Evolutionary conservation across 2,113 vertebrate genomes (phyloP).

Genomic region (Indri indri): DNA sequence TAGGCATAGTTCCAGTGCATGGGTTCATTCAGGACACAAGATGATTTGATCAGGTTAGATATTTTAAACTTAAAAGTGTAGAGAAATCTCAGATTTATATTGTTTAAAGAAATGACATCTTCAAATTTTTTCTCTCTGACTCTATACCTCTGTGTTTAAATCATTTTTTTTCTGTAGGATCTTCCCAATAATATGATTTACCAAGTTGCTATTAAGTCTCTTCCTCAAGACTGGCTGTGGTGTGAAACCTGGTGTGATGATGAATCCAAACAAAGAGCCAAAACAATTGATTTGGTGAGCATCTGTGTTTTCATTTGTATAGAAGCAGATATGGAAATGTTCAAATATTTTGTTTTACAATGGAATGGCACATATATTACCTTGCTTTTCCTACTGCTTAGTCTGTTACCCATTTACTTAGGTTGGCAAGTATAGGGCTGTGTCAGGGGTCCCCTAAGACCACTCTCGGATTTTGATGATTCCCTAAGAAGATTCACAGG

Average conservation of each 20-base stretch:
- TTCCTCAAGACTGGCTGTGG: conserved; percentile 99
- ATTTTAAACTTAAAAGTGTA: background rate
- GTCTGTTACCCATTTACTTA: background rate
- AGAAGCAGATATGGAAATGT: rapidly evolving
- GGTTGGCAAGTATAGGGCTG: background rate
- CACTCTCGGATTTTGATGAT: background rate
- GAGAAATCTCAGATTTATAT: background rate
- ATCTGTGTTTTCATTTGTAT: too few relatives aligned
- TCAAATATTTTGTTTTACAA: background rate
- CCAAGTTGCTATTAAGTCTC: conserved; percentile 96
- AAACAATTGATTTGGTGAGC: conserved; percentile 97
- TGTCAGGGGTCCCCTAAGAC: background rate
- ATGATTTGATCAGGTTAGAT: background rate
- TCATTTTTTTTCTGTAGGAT: conserved; percentile 85
- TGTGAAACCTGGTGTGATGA: conserved; percentile 99
- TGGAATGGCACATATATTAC: background rate
- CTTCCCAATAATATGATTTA: conserved; percentile 99
- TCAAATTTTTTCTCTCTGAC: background rate
- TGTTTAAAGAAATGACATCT: background rate
- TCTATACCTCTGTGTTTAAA: background rate
- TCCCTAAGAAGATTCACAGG: background rate
- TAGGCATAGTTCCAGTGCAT: background rate
- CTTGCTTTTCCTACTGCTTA: background rate
- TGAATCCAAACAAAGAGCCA: conserved; percentile 93
- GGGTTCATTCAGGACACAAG: background rate